Base-by-base conservation (phyloP, 1,140 invertebrate genomes). In the Polyergus mexicanus region DNA sequence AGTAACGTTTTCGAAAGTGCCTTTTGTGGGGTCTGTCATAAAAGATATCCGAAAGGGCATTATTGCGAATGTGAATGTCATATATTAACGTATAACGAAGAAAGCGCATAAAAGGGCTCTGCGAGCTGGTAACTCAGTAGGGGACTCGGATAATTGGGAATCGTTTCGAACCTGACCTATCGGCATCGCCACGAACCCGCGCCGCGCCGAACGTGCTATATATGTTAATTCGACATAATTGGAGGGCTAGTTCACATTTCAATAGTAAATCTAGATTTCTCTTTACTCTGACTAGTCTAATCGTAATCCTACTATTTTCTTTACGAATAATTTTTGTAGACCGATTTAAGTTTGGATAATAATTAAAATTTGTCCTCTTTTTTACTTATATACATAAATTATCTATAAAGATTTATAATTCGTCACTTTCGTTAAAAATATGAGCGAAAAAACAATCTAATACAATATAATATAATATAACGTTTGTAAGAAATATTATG, bases 181-280 rank as follows among this genome's bases (percentile, higher is more conserved):
- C 84, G 80, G 85, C 47, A 13, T 32, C 25, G 63, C 68, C 28
- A 47, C 28, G 22, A 76, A 58, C 66, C 19, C 51, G 65, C 51
- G 65, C 19, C 71, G 63, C 85, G 77, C 58, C 65, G 47, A 72
- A 86, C 56, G 66, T 66, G 71, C 38, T 84, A 87, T 66, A 71
- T 84, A 87, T 66, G 75, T 78, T 89, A 91, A 90, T 88, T 86
- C 83, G 86, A 86, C 68, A 62, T 90, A 78, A 89, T 81, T 77
- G 58, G 62, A 62, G 11, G 41, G 38, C 63, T 72, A 80, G 65
- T 35, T 28, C 56, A 44, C n/a, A 16, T 25, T 35, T 54, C 54
- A 72, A 44, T 41, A 32, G 5, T 38, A 54, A 72, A 84, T 28
- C 56, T 60, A 47, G 71, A 71, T 16, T 28, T 88, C 35, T 62